Evolutionary conservation across 2,888 invertebrate species (phyloP).

Genomic region (Deilephila elpenor): DNA sequence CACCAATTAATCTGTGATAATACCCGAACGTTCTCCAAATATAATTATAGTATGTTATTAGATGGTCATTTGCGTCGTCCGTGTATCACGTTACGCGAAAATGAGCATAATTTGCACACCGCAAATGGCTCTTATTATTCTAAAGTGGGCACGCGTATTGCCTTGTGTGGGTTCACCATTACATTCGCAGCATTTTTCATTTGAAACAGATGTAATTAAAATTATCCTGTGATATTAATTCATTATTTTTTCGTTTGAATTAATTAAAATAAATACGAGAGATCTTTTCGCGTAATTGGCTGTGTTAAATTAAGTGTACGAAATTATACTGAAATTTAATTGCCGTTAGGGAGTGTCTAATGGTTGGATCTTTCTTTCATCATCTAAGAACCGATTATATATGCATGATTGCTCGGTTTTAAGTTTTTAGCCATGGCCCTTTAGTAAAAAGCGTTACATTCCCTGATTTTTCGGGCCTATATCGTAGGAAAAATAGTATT

Average conservation of each 20-base stretch:
- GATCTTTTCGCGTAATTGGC: no score
- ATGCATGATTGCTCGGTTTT: no score
- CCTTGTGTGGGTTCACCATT: constrained; percentile 37
- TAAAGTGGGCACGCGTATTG: constrained; percentile 66
- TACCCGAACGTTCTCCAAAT: not conserved
- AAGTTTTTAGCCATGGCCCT: no score
- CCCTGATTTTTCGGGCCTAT: no score
- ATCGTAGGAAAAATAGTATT: not conserved
- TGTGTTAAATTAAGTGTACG: not conserved
- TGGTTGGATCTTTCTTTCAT: no score
- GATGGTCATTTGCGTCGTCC: constrained; percentile 30
- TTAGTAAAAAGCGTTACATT: no score
- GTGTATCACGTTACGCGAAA: constrained; percentile 52
- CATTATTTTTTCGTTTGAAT: no score
- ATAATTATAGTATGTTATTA: not conserved
- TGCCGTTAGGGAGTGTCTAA: no score
- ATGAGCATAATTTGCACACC: constrained; percentile 65
- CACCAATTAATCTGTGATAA: not conserved
- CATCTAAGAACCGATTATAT: no score
- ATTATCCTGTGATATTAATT: no score
- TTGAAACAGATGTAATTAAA: not conserved
- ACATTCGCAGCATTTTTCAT: constrained; percentile 17
- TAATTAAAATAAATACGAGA: no score
- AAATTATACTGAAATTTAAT: not conserved
- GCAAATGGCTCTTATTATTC: constrained; percentile 61